A percentile compares a stretch with the other conserved stretches of the same genome.
phyloP scores from a whole-genome alignment of 2,113 vertebrate genomes.

The Catharus minimus region DNA sequence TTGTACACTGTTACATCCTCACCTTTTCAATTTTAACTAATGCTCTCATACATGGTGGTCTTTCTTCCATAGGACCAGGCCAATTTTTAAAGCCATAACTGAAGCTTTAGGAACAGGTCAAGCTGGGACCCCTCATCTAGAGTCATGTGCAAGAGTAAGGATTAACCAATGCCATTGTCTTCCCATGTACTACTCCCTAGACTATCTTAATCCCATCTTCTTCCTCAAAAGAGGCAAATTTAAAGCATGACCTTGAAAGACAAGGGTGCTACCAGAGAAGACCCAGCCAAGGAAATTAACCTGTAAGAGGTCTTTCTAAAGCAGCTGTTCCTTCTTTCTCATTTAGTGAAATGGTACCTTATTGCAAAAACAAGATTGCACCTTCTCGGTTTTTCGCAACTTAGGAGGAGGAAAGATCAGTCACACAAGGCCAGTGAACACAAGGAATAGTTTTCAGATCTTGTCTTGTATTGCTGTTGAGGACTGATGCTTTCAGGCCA shows the following conservation, averaged over 20 bases:
- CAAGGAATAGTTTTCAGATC: not conserved
- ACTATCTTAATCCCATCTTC: not conserved
- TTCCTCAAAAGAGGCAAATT: not conserved
- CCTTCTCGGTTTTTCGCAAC: not conserved
- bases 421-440: not conserved
- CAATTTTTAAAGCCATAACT: conserved; percentile 64
- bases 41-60: conserved; percentile 37
- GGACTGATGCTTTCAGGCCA: conserved; percentile 22
- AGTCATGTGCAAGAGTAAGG: not conserved
- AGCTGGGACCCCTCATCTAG: not conserved
- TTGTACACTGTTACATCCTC: conserved; percentile 20
- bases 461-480: not conserved
- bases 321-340: not conserved
- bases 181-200: conserved; percentile 2
- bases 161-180: conserved; percentile 40
- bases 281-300: not conserved
- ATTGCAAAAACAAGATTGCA: not conserved
- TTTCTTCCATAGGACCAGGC: conserved; percentile 21
- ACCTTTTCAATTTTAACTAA: conserved; percentile 31
- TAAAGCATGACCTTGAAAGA: not conserved
- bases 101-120: conserved; percentile 47
- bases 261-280: not conserved
- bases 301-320: not conserved
- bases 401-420: not conserved
- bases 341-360: not conserved